Base-by-base conservation (phyloP, 1,140 invertebrate species). In the Monomorium pharaonis region DNA sequence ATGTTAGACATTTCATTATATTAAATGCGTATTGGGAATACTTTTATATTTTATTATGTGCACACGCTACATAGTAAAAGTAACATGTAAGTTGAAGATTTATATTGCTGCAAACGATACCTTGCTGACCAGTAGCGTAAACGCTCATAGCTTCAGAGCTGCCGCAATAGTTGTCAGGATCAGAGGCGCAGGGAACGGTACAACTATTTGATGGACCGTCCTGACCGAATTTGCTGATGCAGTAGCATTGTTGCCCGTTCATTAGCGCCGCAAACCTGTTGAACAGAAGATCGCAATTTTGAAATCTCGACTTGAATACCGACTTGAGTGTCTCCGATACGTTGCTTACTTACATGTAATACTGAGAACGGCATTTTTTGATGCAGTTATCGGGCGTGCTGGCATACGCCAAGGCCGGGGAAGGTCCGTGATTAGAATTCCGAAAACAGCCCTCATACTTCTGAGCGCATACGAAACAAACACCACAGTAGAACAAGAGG, bases 111-210 rank as follows among this genome's bases (percentile, higher is more conserved):
- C n/a, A 56, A 58, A 63, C 47, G 33, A 27, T 91, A 95, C 95
- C 95, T 93, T 94, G 94, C 84, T 95, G 94, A n/a, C 94, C 94
- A 74, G 95, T 96, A 14, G 90, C 89, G 75, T 96, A 96, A 72
- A 96, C 89, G 89, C 94, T 95, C 83, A 93, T 94, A 42, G 95
- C 92, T 60, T 92, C 91, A 1, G 91, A 72, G 0, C 94, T 95
- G 16, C 95, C 95, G 87, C 95, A 96, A 65, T 93, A 89, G 65
- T 91, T 85, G 16, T 75, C 86, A 44, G 85, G 10, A 90, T 94
- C 92, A 24, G 77, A 72, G 0, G 42, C 58, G 51, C 95, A 96
- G 10, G 69, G 65, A 42, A 92, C 86, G n/a, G 85, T 92, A 86
- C 95, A 96, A 51, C 93, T 89, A n/a, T 92, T 92, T 0, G 94